Percentiles rank a stretch among this genome's conserved stretches.
phyloP scores from a whole-genome alignment of 2,113 vertebrate species.

The Neoarius graeffei region DNA sequence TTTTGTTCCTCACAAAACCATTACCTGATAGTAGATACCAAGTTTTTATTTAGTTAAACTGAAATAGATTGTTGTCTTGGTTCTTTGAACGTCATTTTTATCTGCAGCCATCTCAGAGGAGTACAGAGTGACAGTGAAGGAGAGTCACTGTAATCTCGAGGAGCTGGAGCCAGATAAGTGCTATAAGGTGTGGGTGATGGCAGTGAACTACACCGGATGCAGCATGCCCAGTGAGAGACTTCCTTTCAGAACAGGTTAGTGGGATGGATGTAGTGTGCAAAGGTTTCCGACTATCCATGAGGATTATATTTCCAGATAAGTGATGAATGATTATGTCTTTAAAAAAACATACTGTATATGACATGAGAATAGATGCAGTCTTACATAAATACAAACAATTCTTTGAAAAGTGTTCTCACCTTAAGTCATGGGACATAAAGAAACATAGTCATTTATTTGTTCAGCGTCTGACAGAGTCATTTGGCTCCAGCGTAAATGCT shows the following conservation, averaged over 20 bases:
- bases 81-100: conserved; percentile 28
- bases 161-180: conserved; percentile 87
- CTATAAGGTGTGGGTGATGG: conserved; percentile 97
- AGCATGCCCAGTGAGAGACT: conserved; percentile 91
- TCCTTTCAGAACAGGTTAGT: conserved; percentile 89
- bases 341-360: neutral
- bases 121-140: conserved; percentile 94
- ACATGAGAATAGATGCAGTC: neutral
- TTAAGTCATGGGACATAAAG: neutral
- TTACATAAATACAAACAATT: neutral
- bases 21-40: neutral
- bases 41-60: neutral
- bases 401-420: neutral
- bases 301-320: neutral
- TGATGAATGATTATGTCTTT: neutral
- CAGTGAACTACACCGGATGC: conserved; percentile 92
- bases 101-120: conserved; percentile 86
- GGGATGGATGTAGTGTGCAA: neutral
- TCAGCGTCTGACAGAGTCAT: neutral
- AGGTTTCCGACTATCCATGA: neutral
- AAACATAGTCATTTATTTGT: neutral
- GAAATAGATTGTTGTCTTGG: conserved; percentile 2
- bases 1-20: neutral
- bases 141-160: conserved; percentile 93
- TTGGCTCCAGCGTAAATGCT: neutral